Conservation (phyloP, 2,113 vertebrate species). For the Gallinago jamesoni region DNA sequence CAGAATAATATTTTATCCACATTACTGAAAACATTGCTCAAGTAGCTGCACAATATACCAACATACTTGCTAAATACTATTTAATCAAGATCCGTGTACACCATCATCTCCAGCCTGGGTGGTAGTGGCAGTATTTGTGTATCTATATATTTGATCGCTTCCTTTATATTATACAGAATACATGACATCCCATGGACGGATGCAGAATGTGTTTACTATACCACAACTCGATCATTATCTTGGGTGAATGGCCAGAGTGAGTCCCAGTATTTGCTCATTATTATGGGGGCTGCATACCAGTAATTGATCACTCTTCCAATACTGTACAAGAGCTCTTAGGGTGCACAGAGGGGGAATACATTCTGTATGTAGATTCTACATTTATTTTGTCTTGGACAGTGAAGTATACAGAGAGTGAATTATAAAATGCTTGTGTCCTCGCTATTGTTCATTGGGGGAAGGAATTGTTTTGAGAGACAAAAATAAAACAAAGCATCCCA, state of each 20-base stretch:
- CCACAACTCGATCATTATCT: constrained; percentile 47
- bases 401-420: constrained; percentile 9
- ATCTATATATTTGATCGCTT: constrained; percentile 41
- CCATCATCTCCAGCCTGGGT: constrained; percentile 35
- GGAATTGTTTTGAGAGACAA: background rate
- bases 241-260: constrained; percentile 25
- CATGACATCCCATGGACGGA: constrained; percentile 30
- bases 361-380: constrained; percentile 48
- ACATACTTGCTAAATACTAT: background rate
- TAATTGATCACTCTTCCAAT: constrained; percentile 57
- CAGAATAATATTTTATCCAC: background rate
- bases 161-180: constrained; percentile 44
- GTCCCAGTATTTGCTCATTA: constrained; percentile 38
- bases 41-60: background rate
- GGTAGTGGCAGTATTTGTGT: constrained; percentile 51
- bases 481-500: background rate
- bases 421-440: background rate
- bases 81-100: background rate
- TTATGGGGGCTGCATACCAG: constrained; percentile 21
- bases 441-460: background rate
- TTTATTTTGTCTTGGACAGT: constrained; percentile 21
- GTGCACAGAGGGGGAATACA: background rate
- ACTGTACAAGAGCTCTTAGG: background rate
- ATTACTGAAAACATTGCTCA: background rate
- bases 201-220: constrained; percentile 48